Percentiles rank a stretch among this genome's conserved stretches.
phyloP scores from a whole-genome alignment of 2,113 vertebrate species.

The Picathartes gymnocephalus region DNA sequence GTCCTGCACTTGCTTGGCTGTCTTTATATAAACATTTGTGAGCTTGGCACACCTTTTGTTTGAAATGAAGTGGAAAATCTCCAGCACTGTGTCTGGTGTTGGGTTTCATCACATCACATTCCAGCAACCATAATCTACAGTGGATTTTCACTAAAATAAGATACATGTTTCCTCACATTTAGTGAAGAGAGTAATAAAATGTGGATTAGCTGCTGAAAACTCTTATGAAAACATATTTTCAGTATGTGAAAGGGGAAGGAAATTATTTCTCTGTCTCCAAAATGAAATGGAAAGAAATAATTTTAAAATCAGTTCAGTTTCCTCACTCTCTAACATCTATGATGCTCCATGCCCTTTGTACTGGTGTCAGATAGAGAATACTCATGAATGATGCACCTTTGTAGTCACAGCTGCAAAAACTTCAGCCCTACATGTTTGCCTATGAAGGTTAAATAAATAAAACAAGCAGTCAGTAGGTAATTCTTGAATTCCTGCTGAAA shows the following conservation, averaged over 20 bases:
- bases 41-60: slow-evolving; percentile 1
- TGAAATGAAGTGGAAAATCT: slow-evolving; percentile 41
- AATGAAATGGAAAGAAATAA: slow-evolving; percentile 39
- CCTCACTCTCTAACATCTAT: neutral
- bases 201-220: slow-evolving; percentile 33
- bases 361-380: neutral
- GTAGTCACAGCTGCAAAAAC: slow-evolving; percentile 29
- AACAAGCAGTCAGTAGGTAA: neutral
- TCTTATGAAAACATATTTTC: slow-evolving; percentile 3
- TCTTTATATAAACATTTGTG: neutral
- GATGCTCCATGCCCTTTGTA: neutral
- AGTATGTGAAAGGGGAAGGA: slow-evolving; percentile 7
- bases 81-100: neutral
- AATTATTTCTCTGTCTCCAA: slow-evolving; percentile 23
- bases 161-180: neutral
- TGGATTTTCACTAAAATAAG: slow-evolving; percentile 11
- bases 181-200: slow-evolving; percentile 46
- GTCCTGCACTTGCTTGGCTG: neutral
- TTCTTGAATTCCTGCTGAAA: slow-evolving; percentile 34
- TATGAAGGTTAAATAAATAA: slow-evolving; percentile 50
- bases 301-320: slow-evolving; percentile 36
- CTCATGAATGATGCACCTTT: slow-evolving; percentile 21
- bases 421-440: neutral
- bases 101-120: slow-evolving; percentile 18
- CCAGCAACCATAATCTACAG: slow-evolving; percentile 1